A percentile compares a stretch with the other conserved stretches of the same genome.
phyloP scores from a whole-genome alignment of 2,113 vertebrate species.

The Calidris pugnax region DNA sequence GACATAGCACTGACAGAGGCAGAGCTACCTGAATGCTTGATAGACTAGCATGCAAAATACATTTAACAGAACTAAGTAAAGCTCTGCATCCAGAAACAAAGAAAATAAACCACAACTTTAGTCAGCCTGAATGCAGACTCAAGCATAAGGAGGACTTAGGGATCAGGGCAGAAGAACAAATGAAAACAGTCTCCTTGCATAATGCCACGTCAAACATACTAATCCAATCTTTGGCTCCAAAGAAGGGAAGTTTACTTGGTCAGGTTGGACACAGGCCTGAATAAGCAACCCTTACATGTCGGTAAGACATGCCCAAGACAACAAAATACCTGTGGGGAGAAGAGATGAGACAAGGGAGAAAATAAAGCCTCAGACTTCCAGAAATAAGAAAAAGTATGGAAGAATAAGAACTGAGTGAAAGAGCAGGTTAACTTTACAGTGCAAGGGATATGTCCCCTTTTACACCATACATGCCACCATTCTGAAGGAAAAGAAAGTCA shows the following conservation, averaged over 20 bases:
- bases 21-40: not conserved
- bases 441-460: not conserved
- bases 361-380: not conserved
- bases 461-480: not conserved
- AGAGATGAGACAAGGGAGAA: not conserved
- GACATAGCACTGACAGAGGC: not conserved
- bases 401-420: not conserved
- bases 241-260: not conserved
- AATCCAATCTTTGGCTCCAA: not conserved
- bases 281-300: not conserved
- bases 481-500: not conserved
- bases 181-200: not conserved
- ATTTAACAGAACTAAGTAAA: not conserved
- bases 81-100: not conserved
- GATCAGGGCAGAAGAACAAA: not conserved
- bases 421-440: not conserved
- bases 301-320: not conserved
- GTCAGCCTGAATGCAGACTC: not conserved
- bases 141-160: not conserved
- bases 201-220: not conserved
- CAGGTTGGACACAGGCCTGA: not conserved
- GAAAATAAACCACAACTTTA: not conserved
- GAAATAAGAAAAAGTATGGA: not conserved
- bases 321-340: not conserved
- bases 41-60: not conserved